Conservation (phyloP, 2,113 vertebrate genomes). For the Spheniscus mendiculus region DNA sequence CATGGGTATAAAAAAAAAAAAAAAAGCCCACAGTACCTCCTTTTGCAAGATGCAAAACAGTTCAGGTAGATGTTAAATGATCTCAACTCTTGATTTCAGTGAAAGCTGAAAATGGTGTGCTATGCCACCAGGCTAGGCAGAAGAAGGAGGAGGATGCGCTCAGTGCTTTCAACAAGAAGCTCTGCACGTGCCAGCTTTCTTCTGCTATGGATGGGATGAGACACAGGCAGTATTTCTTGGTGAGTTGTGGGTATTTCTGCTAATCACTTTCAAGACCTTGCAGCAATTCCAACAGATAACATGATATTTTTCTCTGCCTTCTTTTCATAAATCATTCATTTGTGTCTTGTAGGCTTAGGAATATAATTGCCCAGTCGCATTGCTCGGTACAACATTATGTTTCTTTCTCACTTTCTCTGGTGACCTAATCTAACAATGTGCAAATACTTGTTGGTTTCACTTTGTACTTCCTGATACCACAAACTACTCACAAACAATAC, state of each 20-base stretch:
- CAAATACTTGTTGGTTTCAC: background rate
- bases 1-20: background rate
- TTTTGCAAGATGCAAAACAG: background rate
- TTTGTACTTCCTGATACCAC: background rate
- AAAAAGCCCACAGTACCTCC: background rate
- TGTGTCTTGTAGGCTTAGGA: background rate
- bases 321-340: background rate
- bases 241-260: background rate
- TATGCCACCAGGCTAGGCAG: background rate
- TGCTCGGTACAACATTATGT: background rate
- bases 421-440: background rate
- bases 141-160: background rate
- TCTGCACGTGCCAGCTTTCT: background rate
- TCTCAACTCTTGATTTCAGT: background rate
- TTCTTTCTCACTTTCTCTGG: background rate
- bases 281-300: conserved; percentile 22
- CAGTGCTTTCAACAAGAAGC: conserved; percentile 1
- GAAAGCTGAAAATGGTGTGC: background rate
- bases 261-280: background rate
- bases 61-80: background rate
- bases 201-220: background rate
- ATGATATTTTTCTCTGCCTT: background rate
- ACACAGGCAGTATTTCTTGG: background rate
- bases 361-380: background rate
- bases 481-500: background rate